Conservation (phyloP, 35 echinoderm and acorn worm genomes). For the Patiria miniata region DNA sequence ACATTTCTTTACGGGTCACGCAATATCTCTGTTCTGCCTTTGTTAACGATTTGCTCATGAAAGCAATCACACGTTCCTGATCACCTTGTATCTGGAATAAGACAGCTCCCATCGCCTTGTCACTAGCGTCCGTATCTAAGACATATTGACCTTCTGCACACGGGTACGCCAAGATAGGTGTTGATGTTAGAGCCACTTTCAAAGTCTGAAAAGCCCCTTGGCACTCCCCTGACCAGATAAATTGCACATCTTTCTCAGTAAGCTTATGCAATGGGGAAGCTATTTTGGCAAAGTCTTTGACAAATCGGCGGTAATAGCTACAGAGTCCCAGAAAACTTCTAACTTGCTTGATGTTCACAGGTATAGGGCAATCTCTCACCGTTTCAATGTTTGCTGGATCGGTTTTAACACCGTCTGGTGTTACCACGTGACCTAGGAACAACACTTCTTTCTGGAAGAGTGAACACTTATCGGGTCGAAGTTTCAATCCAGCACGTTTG, state of each 20-base stretch:
- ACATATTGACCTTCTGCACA: slow-evolving; percentile 20
- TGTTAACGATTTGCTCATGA: slow-evolving; percentile 45
- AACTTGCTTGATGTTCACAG: slow-evolving; percentile 22
- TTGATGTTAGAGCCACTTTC: neutral
- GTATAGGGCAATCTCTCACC: slow-evolving; percentile 8
- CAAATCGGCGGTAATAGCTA: slow-evolving; percentile 54
- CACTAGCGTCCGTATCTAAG: slow-evolving; percentile 52
- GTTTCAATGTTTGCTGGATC: slow-evolving; percentile 31
- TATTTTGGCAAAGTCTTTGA: slow-evolving; percentile 52
- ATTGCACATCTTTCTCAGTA: slow-evolving; percentile 43
- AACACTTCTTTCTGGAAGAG: slow-evolving; percentile 18
- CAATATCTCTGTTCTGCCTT: slow-evolving; percentile 67
- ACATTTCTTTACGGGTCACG: slow-evolving; percentile 68
- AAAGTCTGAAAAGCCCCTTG: slow-evolving; percentile 28
- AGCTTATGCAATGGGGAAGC: slow-evolving; percentile 45
- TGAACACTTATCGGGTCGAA: slow-evolving; percentile 9
- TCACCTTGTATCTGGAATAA: slow-evolving; percentile 61
- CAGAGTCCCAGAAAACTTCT: slow-evolving; percentile 32
- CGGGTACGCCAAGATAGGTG: slow-evolving; percentile 53
- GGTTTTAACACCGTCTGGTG: neutral
- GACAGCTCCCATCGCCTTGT: slow-evolving; percentile 47
- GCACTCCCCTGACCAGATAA: slow-evolving; percentile 28
- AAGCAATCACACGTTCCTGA: slow-evolving; percentile 52
- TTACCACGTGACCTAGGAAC: slow-evolving; percentile 22
- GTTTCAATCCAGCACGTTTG: slow-evolving; percentile 5